Percentiles rank a stretch among this genome's conserved stretches.
phyloP scores from a whole-genome alignment of 1,140 invertebrate species.

The Lycorma delicatula region DNA sequence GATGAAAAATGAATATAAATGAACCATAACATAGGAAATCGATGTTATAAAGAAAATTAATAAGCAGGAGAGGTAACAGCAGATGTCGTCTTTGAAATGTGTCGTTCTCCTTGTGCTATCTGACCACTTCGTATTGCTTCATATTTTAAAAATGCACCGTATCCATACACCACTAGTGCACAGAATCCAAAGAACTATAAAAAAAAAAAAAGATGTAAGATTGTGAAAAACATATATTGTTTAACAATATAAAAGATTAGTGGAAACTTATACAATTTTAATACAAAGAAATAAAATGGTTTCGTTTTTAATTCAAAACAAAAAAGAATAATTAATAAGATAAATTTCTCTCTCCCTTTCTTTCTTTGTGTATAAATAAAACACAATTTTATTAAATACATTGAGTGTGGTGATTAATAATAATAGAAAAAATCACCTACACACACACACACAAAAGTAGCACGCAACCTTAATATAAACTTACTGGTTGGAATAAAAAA shows the following conservation, averaged over 20 bases:
- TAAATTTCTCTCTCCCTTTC: too few species aligned
- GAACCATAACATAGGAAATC: too few species aligned
- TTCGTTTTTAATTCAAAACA: not conserved
- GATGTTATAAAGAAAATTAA: too few species aligned
- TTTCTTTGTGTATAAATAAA: too few species aligned
- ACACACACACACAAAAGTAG: too few species aligned
- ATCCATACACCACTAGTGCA: constrained; percentile 64
- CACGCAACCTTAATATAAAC: too few species aligned
- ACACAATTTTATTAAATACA: too few species aligned
- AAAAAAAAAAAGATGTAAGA: constrained; percentile 21
- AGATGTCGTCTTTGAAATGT: constrained; percentile 23
- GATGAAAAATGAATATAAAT: too few species aligned
- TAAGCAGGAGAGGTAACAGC: constrained; percentile 19
- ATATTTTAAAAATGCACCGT: constrained; percentile 69
- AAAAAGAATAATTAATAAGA: too few species aligned
- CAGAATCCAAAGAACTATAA: constrained; percentile 73
- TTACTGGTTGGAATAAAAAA: too few species aligned
- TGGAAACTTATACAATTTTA: not conserved
- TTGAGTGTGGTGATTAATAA: too few species aligned
- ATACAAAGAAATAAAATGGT: not conserved
- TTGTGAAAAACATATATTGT: constrained; percentile 4
- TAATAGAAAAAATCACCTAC: too few species aligned
- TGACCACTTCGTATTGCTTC: constrained; percentile 35
- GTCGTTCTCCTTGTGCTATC: constrained; percentile 28
- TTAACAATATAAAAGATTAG: not conserved